Percentiles rank a stretch among this genome's conserved stretches.
phyloP scores from a whole-genome alignment of 2,888 invertebrate species.

The Priocnemis perturbator region DNA sequence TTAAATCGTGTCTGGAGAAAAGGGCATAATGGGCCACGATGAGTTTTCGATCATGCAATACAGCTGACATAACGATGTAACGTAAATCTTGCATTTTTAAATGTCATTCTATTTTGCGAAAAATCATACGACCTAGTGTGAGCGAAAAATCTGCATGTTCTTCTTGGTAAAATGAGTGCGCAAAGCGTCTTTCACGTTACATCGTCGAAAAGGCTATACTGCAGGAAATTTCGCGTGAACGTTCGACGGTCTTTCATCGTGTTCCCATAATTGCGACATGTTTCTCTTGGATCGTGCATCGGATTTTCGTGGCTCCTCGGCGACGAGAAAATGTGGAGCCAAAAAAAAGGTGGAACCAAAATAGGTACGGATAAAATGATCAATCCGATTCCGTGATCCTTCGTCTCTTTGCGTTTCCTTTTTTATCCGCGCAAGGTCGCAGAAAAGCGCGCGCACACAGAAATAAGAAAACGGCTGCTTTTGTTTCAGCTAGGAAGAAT shows the following conservation, averaged over 20 bases:
- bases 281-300: conserved; percentile 8
- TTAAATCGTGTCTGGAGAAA: not conserved
- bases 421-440: not conserved
- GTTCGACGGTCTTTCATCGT: too few species aligned
- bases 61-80: too few species aligned
- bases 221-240: too few species aligned
- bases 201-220: too few species aligned
- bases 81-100: too few species aligned
- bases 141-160: too few species aligned
- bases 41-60: not conserved
- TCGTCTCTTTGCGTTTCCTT: conserved; percentile 1
- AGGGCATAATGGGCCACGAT: not conserved
- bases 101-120: too few species aligned
- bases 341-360: not conserved
- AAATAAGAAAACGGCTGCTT: conserved; percentile 43
- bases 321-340: not conserved
- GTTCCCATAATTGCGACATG: not conserved
- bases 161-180: too few species aligned
- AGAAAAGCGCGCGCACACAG: not conserved
- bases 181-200: too few species aligned
- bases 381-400: not conserved
- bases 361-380: not conserved
- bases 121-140: too few species aligned
- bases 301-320: not conserved
- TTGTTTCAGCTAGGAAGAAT: conserved; percentile 60